Evolutionary conservation across 2,888 invertebrate species (phyloP), one percentile per base, ranked within the genome.

Genomic region (Latrodectus hesperus): DNA sequence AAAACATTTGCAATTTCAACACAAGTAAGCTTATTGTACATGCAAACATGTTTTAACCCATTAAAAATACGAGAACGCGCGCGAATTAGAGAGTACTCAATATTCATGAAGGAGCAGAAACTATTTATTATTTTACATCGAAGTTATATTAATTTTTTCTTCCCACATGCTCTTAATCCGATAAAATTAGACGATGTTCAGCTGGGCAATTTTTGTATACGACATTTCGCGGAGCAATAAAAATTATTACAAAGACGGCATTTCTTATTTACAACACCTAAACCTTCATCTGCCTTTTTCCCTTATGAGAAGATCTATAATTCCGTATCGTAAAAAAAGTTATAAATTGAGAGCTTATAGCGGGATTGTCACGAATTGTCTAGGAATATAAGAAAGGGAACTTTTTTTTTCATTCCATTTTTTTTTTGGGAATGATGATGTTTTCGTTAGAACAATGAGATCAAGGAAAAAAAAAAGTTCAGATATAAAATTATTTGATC

Each of bases 351-450:
- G 17, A 52, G 73, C 26, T 22, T 26, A 26, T 22, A 10, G 53
- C 17, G 16, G 65, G 81, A 81, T 74, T 74, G 74, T 81, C 81
- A 81, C 81, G 81, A 71, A 81, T 81, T 81, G 22, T 60, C 51
- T 67, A 12, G 49, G 53, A 26, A 12, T 17, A n/a, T 53, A 55
- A 17, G 26, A 53, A 73, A 65, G 26, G 51, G 60, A 55, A 60
- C 51, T 70, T 68, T 71, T 38, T 53, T 9, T 68, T 77, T 49
- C 51, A 65, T 65, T 52, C 22, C n/a, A 60, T n/a, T 60, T 60
- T 60, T 60, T 60, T 11, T 12, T 10, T 0, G 60, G n/a, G n/a
- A 60, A 60, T 60, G 12, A 60, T 16, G 60, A 60, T 16, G 60
- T 16, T 60, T 60, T 60, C 60, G 12, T 12, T 60, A 60, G 12